A percentile compares a stretch with the other conserved stretches of the same genome.
Conservation (phyloP, 2,888 invertebrate species). For the Apodemia hepburni region DNA sequence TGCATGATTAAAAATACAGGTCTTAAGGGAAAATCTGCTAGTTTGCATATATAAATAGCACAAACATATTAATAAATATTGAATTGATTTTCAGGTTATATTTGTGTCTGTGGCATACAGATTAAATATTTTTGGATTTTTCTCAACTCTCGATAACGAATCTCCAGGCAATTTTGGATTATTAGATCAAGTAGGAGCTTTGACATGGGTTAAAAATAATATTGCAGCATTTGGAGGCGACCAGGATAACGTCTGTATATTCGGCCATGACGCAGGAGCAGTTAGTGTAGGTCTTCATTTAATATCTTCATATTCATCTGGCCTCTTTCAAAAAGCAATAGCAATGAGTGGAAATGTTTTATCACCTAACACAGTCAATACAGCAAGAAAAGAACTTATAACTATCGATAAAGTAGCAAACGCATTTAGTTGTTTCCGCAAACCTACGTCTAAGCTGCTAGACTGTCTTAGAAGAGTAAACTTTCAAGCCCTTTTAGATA, state of each 20-base stretch:
- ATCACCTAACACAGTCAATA: conserved; percentile 81
- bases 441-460: conserved; percentile 83
- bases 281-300: conserved; percentile 89
- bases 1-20: too few relatives aligned
- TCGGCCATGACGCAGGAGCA: conserved; percentile 90
- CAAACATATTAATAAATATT: conserved; percentile 18
- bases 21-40: too few relatives aligned
- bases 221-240: conserved; percentile 88
- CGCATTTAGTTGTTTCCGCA: conserved; percentile 84
- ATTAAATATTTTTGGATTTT: conserved; percentile 91
- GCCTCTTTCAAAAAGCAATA: conserved; percentile 87
- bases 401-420: conserved; percentile 83
- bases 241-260: conserved; percentile 86
- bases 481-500: conserved; percentile 80
- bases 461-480: conserved; percentile 84
- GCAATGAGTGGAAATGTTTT: conserved; percentile 90
- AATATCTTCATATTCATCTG: conserved; percentile 83
- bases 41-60: too few relatives aligned
- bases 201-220: conserved; percentile 89
- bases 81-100: conserved; percentile 78
- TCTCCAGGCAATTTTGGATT: conserved; percentile 90
- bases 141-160: conserved; percentile 88
- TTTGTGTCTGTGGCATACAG: conserved; percentile 90
- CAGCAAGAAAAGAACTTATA: conserved; percentile 80
- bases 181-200: conserved; percentile 89